These are phyloP conservation scores for Erythrolamprus reginae DNA, from an alignment of 2,113 vertebrate genomes.

Conservation along the genomic window DNA sequence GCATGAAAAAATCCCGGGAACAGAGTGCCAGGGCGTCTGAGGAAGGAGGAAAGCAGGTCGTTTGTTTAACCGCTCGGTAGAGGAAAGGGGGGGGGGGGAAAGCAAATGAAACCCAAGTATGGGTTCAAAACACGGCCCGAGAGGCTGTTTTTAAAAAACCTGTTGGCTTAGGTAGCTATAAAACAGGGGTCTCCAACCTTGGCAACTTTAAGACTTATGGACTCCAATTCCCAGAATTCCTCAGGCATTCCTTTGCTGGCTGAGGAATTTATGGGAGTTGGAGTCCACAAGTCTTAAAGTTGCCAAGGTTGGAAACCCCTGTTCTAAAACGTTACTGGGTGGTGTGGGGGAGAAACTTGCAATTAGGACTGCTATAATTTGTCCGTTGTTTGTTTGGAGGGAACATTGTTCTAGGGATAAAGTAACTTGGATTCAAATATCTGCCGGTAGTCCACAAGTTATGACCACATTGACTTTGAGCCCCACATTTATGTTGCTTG, in stretches of 20 bases:
- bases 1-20: not conserved
- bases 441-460: not conserved
- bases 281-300: too few species aligned
- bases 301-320: too few species aligned
- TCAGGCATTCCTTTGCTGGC: too few species aligned
- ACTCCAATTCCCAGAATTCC: too few species aligned
- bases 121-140: not conserved
- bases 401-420: not conserved
- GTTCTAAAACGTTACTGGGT: too few species aligned
- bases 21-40: not conserved
- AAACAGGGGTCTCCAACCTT: too few species aligned
- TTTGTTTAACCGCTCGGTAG: not conserved
- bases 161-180: not conserved
- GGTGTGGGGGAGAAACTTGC: not conserved
- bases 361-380: not conserved
- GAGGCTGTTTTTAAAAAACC: not conserved
- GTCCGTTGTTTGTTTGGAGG: not conserved
- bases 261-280: too few species aligned
- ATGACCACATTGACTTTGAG: not conserved
- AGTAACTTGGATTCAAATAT: not conserved
- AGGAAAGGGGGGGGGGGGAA: not conserved
- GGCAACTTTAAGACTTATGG: too few species aligned
- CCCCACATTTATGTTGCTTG: too few species aligned
- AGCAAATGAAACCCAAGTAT: not conserved
- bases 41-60: not conserved